These are phyloP conservation scores for Biston betularia DNA, from an alignment of 2,888 invertebrate species.

Conservation along the genomic window DNA sequence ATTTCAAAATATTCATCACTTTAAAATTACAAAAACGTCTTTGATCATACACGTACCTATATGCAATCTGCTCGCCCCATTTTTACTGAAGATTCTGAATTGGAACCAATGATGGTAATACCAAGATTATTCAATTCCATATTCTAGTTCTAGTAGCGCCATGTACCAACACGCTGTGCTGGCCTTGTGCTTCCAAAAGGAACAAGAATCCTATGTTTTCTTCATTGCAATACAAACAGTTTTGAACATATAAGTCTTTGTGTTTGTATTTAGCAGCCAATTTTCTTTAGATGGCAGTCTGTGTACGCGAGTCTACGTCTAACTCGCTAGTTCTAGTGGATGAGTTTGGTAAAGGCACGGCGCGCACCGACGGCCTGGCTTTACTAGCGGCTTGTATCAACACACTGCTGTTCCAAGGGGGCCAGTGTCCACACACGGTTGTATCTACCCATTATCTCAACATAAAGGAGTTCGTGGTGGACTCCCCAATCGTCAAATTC, in stretches of 20 bases:
- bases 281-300: slow-evolving; percentile 88
- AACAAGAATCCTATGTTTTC: too few species aligned
- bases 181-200: too few species aligned
- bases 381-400: slow-evolving; percentile 89
- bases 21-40: too few species aligned
- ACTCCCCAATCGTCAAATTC: slow-evolving; percentile 79
- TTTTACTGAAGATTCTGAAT: too few species aligned
- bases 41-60: too few species aligned
- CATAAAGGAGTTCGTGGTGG: slow-evolving; percentile 85
- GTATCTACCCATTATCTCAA: slow-evolving; percentile 92
- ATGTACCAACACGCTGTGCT: too few species aligned
- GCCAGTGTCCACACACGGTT: slow-evolving; percentile 90
- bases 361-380: slow-evolving; percentile 90
- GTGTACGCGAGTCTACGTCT: slow-evolving; percentile 88
- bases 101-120: too few species aligned
- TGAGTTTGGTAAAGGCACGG: slow-evolving; percentile 96
- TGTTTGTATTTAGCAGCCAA: background rate
- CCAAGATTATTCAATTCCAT: too few species aligned
- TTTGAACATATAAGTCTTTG: background rate
- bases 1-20: too few species aligned
- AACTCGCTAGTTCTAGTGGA: slow-evolving; percentile 93
- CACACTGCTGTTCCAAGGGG: slow-evolving; percentile 85
- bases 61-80: too few species aligned
- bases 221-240: too few species aligned
- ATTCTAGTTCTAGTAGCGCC: too few species aligned